Evolutionary conservation across 2,888 invertebrate species (phyloP).

Genomic region (Drosophila maculinotata): DNA sequence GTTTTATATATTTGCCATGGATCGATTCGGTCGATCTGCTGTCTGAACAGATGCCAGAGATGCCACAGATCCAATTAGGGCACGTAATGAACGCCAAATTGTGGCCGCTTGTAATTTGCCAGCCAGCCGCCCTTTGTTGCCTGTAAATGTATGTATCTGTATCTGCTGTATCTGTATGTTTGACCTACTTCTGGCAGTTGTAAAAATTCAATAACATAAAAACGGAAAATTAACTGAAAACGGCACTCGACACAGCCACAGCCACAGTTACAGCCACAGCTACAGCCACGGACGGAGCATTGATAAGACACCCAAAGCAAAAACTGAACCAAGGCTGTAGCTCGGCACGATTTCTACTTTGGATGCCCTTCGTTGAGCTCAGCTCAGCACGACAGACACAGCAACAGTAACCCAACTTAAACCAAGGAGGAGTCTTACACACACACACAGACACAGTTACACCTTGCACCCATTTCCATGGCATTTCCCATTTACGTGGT

Average conservation of each 20-base stretch:
- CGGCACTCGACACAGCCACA: constrained; percentile 53
- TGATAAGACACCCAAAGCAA: constrained; percentile 65
- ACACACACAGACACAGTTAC: constrained; percentile 3
- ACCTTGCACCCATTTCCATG: constrained; percentile 69
- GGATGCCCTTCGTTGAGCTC: constrained; percentile 61
- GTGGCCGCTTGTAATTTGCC: constrained; percentile 18
- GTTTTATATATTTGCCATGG: too few species aligned
- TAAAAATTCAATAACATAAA: constrained; percentile 73
- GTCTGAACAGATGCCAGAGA: not conserved
- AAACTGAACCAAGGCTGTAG: constrained; percentile 45
- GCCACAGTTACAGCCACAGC: not conserved
- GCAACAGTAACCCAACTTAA: constrained; percentile 22
- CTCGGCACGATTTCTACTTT: constrained; percentile 67
- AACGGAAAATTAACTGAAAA: constrained; percentile 74
- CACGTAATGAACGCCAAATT: constrained; percentile 67
- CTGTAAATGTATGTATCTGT: constrained; percentile 10
- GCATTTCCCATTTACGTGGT: constrained; percentile 73
- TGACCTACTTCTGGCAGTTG: constrained; percentile 73
- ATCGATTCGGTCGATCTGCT: not conserved
- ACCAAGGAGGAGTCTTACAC: constrained; percentile 48
- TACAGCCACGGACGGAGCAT: constrained; percentile 29
- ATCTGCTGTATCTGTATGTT: constrained; percentile 48
- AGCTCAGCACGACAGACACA: constrained; percentile 9
- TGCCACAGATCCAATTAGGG: constrained; percentile 53
- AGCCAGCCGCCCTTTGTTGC: constrained; percentile 50